Conservation (phyloP, 1,140 invertebrate genomes). For the Venturia canescens region DNA sequence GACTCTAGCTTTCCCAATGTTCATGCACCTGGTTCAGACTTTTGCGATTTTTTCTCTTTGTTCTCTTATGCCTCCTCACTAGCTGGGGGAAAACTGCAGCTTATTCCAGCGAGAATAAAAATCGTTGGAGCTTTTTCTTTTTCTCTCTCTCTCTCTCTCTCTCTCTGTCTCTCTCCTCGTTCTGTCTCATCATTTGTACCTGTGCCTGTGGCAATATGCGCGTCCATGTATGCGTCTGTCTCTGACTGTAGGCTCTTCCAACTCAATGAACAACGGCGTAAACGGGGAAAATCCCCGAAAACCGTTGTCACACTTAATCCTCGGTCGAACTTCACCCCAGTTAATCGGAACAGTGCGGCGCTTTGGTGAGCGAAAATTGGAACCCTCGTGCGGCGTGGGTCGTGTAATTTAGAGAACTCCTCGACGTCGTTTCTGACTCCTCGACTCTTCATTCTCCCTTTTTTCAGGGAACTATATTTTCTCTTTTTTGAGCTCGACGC, state of each 20-base stretch:
- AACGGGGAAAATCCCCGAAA: constrained; percentile 44
- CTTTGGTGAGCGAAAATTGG: constrained; percentile 26
- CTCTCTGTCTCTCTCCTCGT: background rate
- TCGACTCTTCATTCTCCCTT: constrained; percentile 19
- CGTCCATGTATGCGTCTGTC: constrained; percentile 7
- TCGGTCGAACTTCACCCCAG: constrained; percentile 32
- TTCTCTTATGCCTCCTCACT: constrained; percentile 5
- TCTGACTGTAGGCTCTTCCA: constrained; percentile 9
- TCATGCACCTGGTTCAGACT: background rate
- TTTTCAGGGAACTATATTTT: background rate
- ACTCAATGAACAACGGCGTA: constrained; percentile 40
- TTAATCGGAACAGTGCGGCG: constrained; percentile 30
- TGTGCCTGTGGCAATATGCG: background rate
- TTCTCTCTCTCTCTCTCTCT: background rate
- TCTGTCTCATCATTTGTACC: background rate
- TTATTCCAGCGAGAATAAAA: constrained; percentile 34
- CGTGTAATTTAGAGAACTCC: constrained; percentile 39
- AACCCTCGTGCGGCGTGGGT: constrained; percentile 27
- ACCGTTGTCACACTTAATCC: constrained; percentile 48
- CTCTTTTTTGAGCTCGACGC: background rate
- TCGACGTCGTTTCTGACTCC: constrained; percentile 1
- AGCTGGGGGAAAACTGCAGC: constrained; percentile 16
- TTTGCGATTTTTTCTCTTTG: constrained; percentile 1
- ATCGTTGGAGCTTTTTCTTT: background rate
- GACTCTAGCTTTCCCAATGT: constrained; percentile 18